phyloP scores from a whole-genome alignment of 1,140 invertebrate genomes.

The Dreissena polymorpha region DNA sequence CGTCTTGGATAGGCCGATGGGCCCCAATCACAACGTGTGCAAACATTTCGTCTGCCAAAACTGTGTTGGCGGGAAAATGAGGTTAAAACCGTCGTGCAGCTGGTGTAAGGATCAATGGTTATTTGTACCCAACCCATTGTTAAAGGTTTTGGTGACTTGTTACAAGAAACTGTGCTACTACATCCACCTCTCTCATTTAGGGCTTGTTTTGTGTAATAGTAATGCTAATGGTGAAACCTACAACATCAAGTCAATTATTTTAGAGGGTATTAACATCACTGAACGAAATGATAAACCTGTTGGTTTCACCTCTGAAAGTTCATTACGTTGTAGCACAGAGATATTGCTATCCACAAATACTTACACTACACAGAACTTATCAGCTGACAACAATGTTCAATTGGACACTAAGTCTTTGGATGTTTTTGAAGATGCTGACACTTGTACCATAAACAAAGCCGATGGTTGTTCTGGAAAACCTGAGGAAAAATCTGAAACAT shows the following conservation, averaged over 20 bases:
- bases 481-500: too few species aligned
- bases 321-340: neutral
- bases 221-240: conserved; percentile 81
- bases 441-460: too few species aligned
- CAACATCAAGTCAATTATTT: conserved; percentile 87
- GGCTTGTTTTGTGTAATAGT: conserved; percentile 79
- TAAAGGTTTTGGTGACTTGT: conserved; percentile 90
- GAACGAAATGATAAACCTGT: conserved; percentile 78
- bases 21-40: conserved; percentile 89
- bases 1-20: conserved; percentile 89
- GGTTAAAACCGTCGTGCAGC: conserved; percentile 89
- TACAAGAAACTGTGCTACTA: conserved; percentile 94
- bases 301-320: neutral
- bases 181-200: conserved; percentile 84
- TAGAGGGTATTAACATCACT: conserved; percentile 88
- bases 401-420: too few species aligned
- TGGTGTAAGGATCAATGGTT: conserved; percentile 92
- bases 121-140: conserved; percentile 90
- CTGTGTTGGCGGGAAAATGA: conserved; percentile 91
- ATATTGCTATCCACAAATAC: too few species aligned
- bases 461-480: too few species aligned
- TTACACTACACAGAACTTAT: too few species aligned
- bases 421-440: too few species aligned
- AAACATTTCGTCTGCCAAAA: conserved; percentile 92
- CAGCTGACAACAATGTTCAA: too few species aligned